phyloP scores from a whole-genome alignment of 2,797 vertebrate genomes.

The Chelon auratus region DNA sequence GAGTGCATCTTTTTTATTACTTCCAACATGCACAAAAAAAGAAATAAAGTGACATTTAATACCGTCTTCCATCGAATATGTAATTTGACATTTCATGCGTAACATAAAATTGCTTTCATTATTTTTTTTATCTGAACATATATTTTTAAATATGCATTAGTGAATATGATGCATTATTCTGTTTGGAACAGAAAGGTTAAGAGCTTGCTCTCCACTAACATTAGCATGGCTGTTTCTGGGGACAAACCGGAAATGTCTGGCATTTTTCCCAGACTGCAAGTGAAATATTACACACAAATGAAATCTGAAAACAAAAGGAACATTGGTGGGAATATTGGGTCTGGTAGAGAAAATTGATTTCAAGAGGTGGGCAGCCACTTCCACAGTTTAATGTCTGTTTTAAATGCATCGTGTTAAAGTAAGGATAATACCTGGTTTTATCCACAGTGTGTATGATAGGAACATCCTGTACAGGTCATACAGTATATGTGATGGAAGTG shows the following conservation, averaged over 20 bases:
- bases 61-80: background rate
- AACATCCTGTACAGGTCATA: background rate
- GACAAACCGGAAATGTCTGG: conserved; percentile 3
- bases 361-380: background rate
- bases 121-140: background rate
- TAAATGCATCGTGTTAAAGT: background rate
- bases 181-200: conserved; percentile 13
- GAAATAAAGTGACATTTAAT: background rate
- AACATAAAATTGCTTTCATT: background rate
- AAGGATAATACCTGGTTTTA: background rate
- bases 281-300: conserved; percentile 19
- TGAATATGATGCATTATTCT: background rate
- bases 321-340: conserved; percentile 4
- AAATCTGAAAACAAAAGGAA: conserved; percentile 17
- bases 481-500: conserved; percentile 9
- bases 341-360: background rate
- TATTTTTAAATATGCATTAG: background rate
- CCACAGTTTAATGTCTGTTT: background rate
- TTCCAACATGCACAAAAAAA: background rate
- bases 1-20: background rate
- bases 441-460: background rate
- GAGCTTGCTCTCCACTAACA: background rate
- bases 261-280: conserved; percentile 7
- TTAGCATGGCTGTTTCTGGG: conserved; percentile 8
- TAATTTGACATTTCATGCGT: background rate